These are phyloP conservation scores for Vespertilio murinus DNA, from an alignment of 2,797 vertebrate species.

Conservation along the genomic window DNA sequence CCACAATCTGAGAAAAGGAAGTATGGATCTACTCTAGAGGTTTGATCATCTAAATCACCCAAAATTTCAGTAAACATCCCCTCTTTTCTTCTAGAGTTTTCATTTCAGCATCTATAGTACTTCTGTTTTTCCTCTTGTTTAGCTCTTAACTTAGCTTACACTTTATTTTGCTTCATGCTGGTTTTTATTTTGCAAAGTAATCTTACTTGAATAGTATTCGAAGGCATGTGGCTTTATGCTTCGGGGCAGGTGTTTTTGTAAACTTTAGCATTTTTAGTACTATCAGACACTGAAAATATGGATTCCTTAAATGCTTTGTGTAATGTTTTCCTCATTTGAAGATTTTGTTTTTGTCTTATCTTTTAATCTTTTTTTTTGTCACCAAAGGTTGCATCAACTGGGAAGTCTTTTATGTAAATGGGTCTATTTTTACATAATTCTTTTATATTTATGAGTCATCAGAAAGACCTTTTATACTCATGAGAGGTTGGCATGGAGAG, in stretches of 20 bases:
- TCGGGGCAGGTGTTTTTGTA: conserved; percentile 86
- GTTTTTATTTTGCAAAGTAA: conserved; percentile 86
- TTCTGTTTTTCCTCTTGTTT: conserved; percentile 90
- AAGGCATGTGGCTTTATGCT: conserved; percentile 92
- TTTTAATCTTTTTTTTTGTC: conserved; percentile 92
- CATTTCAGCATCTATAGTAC: conserved; percentile 90
- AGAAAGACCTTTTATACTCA: conserved; percentile 82
- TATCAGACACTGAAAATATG: conserved; percentile 89
- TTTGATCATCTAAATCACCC: conserved; percentile 88
- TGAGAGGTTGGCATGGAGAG: conserved; percentile 89
- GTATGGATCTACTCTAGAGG: conserved; percentile 91
- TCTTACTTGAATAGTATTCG: conserved; percentile 89
- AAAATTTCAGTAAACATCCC: conserved; percentile 90
- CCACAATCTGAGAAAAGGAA: conserved; percentile 87
- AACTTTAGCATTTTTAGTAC: conserved; percentile 90
- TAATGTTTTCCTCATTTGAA: conserved; percentile 92
- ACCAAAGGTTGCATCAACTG: conserved; percentile 88
- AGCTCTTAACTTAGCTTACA: conserved; percentile 90
- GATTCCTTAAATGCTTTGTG: conserved; percentile 92
- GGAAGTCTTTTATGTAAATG: conserved; percentile 94
- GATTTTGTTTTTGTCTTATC: conserved; percentile 90
- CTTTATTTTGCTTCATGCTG: conserved; percentile 86
- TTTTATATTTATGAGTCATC: conserved; percentile 87
- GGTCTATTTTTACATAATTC: conserved; percentile 89
- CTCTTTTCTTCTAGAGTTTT: conserved; percentile 89